Evolutionary conservation across 2,888 invertebrate species (phyloP).

Genomic region (Metellina segmentata): DNA sequence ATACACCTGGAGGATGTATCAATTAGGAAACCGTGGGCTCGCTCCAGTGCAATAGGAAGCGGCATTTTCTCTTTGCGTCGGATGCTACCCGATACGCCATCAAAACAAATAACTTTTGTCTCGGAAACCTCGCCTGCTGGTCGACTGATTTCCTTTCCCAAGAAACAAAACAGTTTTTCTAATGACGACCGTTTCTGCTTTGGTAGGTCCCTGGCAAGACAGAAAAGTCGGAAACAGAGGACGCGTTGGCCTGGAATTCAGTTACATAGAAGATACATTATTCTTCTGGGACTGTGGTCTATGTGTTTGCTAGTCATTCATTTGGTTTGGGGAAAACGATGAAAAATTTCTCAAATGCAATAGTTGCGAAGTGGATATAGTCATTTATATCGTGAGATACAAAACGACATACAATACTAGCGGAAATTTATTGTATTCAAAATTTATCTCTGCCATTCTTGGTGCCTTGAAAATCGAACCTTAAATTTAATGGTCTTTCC

Average conservation of each 20-base stretch:
- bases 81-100: background rate
- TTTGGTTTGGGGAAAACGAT: background rate
- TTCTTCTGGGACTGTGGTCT: background rate
- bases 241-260: slow-evolving; percentile 16
- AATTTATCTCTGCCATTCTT: too few species aligned
- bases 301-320: slow-evolving; percentile 1
- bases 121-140: slow-evolving; percentile 7
- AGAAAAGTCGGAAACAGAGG: slow-evolving; percentile 23
- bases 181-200: slow-evolving; percentile 20
- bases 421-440: too few species aligned
- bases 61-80: background rate
- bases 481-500: too few species aligned
- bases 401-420: too few species aligned
- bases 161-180: slow-evolving; percentile 39
- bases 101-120: slow-evolving; percentile 57
- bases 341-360: background rate
- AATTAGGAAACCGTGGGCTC: background rate
- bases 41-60: background rate
- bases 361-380: too few species aligned
- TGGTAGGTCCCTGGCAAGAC: background rate
- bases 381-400: too few species aligned
- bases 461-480: too few species aligned
- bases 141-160: slow-evolving; percentile 4
- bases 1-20: slow-evolving; percentile 12
- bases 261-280: slow-evolving; percentile 43